Percentiles rank a stretch among this genome's conserved stretches.
These are phyloP conservation scores for Seriola dumerili DNA, from an alignment of 2,113 vertebrate species.

Conservation along the genomic window DNA sequence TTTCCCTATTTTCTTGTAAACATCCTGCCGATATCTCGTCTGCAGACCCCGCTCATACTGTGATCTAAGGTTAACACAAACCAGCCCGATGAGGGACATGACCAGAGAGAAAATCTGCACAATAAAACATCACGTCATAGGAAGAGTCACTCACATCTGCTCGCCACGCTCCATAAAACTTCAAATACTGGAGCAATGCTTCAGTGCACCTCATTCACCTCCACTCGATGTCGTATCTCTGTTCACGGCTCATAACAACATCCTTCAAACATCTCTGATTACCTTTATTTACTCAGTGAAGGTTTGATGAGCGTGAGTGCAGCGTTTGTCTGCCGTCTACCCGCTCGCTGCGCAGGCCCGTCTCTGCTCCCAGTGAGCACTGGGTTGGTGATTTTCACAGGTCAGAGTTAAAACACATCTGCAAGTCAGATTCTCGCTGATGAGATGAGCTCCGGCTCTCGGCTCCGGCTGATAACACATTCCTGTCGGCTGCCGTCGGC, in stretches of 20 bases:
- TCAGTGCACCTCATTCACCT: background rate
- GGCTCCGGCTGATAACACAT: conserved; percentile 74
- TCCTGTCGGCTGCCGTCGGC: conserved; percentile 87
- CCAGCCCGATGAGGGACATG: background rate
- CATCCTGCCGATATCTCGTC: background rate
- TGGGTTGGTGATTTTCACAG: too few species aligned
- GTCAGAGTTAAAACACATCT: too few species aligned
- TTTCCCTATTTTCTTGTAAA: too few species aligned
- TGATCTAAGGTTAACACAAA: background rate
- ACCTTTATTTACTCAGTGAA: background rate
- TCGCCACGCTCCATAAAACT: background rate
- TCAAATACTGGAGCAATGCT: background rate
- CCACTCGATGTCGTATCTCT: background rate
- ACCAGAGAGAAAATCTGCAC: conserved; percentile 6
- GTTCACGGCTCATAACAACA: background rate
- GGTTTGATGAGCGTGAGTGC: background rate
- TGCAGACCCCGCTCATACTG: background rate
- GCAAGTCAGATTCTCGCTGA: too few species aligned
- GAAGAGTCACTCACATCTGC: conserved; percentile 2
- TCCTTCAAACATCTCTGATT: conserved; percentile 8
- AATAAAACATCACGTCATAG: background rate
- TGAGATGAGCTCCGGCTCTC: background rate
- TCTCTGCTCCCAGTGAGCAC: too few species aligned
- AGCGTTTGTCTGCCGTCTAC: background rate
- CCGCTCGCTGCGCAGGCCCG: background rate